Percentiles rank a stretch among this genome's conserved stretches.
These are phyloP conservation scores for Sphyrna mokarran DNA, from an alignment of 2,113 vertebrate genomes.

Conservation along the genomic window DNA sequence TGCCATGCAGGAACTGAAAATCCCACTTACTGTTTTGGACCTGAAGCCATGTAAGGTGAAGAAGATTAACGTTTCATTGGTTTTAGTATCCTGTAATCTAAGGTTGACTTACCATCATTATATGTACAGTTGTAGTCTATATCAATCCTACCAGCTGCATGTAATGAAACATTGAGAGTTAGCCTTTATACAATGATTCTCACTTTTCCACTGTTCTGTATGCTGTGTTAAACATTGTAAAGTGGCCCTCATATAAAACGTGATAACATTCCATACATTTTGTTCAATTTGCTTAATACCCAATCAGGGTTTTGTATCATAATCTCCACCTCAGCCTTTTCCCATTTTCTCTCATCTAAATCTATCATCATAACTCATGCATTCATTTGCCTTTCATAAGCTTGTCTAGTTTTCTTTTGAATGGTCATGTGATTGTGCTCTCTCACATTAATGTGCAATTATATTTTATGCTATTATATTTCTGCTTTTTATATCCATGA, in stretches of 20 bases:
- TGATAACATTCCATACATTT: neutral
- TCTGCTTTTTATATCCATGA: neutral
- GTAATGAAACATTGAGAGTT: neutral
- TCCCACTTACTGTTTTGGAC: neutral
- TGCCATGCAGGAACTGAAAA: neutral
- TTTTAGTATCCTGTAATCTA: neutral
- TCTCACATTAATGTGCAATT: neutral
- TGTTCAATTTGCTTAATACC: neutral
- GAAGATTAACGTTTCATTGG: neutral
- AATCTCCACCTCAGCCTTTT: neutral
- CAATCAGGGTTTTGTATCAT: neutral
- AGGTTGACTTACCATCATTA: neutral
- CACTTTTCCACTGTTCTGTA: neutral
- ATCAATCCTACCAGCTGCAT: neutral
- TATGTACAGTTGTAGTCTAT: neutral
- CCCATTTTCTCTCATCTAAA: neutral
- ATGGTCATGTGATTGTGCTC: neutral
- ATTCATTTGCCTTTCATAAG: neutral
- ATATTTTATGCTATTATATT: neutral
- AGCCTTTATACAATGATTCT: neutral
- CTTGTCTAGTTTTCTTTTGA: neutral
- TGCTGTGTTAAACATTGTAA: neutral
- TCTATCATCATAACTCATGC: neutral
- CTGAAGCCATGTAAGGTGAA: neutral
- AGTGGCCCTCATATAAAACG: neutral